Conservation (phyloP, 2,888 invertebrate species). For the Invenusta paracnida region DNA sequence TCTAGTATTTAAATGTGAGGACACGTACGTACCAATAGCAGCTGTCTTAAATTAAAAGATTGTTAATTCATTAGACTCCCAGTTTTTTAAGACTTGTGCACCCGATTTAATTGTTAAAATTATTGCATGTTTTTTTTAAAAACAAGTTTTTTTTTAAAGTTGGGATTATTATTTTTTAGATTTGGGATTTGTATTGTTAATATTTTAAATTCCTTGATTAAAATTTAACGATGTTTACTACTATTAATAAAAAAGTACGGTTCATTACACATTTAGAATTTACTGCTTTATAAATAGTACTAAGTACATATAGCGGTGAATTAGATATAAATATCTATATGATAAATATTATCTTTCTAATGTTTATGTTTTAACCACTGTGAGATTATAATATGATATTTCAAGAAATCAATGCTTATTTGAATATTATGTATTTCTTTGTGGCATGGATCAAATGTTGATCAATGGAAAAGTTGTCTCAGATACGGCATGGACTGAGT, state of each 20-base stretch:
- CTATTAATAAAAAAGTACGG: not conserved
- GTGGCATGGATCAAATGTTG: constrained; percentile 16
- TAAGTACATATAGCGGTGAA: not conserved
- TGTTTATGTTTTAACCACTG: too few species aligned
- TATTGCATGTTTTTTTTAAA: not conserved
- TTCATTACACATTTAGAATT: not conserved
- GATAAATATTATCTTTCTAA: too few species aligned
- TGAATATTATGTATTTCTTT: not conserved
- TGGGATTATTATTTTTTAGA: not conserved
- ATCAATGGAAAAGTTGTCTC: constrained; percentile 5
- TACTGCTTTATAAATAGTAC: not conserved
- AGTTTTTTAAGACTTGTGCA: not conserved
- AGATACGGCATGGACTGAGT: constrained; percentile 2
- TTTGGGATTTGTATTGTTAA: not conserved
- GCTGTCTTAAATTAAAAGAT: not conserved
- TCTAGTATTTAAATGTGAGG: not conserved
- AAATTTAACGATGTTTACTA: too few species aligned
- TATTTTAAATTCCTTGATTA: too few species aligned
- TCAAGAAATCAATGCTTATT: too few species aligned
- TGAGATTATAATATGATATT: too few species aligned
- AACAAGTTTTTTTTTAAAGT: not conserved
- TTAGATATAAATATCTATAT: not conserved
- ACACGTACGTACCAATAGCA: not conserved
- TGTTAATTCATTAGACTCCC: not conserved
- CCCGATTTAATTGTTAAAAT: not conserved